Evolutionary conservation across 2,888 invertebrate genomes (phyloP), one percentile per base, ranked within the genome.

Genomic region (Eupithecia pulchellata): DNA sequence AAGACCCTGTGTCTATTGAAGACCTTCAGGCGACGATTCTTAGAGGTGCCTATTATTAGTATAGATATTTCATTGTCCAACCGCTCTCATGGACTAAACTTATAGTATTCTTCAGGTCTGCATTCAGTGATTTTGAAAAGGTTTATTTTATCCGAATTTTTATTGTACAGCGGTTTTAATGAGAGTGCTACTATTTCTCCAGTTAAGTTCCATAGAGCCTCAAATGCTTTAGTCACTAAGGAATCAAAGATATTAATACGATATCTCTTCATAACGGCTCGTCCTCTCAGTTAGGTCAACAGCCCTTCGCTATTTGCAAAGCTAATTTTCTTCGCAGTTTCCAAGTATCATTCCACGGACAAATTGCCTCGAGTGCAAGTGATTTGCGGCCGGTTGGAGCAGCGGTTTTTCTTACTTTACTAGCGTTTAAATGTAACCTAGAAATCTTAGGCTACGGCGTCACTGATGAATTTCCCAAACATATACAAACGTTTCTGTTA

Each of bases 301-400:
- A 39, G 14, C 60, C 58, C 30, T 36, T 69, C 52, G 65, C 36
- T 52, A 60, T 64, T 58, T 69, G 61, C 25, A 39, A 55, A 69
- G 52, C 32, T 36, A 66, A 68, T 68, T 71, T 68, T 65, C 61
- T 64, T 61, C 5, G 61, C 30, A 47, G 55, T 68, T 61, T 60
- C 27, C 65, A 73, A 71, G 63, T 65, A 68, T 39, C 68, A 72
- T 77, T 66, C 55, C 52, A 30, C 30, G 68, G 52, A 61, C 52
- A 69, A 69, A 74, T 76, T 73, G 69, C 62, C 69, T 42, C 69
- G 30, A 71, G 68, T 64, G 74, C 69, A 62, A 73, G 75, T 75
- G 70, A 75, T 76, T 72, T 77, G 71, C 66, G 36, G 64, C 30
- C 55, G 65, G 65, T 61, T 62, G 65, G 39, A n/a, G 39, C 6